Evolutionary conservation across 2,113 vertebrate species (phyloP), one percentile per base, ranked within the genome.

Genomic region (Mirounga angustirostris): DNA sequence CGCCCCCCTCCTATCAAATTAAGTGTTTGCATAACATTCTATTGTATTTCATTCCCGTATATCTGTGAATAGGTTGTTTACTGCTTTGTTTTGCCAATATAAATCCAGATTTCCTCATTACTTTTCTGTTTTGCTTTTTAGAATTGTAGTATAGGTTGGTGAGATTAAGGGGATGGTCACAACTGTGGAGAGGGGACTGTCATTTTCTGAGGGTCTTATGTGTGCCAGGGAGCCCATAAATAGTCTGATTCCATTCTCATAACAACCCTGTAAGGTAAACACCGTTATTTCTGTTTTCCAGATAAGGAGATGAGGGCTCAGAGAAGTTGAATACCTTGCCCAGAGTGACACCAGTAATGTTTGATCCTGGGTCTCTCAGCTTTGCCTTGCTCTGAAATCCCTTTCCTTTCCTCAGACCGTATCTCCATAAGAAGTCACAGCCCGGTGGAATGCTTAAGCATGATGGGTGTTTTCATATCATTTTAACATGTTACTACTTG

Each of bases 1-100:
- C 7, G 46, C 46, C 46, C 46, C 46, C 46, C 46, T 46, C 46
- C 46, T 46, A 46, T 46, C 46, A 46, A 46, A 46, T 46, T 46
- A 52, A 59, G 74, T 74, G 54, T 26, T 30, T 36, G 13, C 28
- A 2, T 56, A 6, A 30, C 24, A 22, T 12, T 24, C 59, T 14
- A 40, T 4, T 30, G 10, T 18, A 12, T 71, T 21, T 54, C 11
- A 11, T 12, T 15, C 7, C 1, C 14, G 26, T 8, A 0, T 61
- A 74, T 87, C 12, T 61, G 26, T 19, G 5, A 24, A 19, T 1
- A 5, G n/a, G 54, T 76, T 13, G 14, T 79, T 79, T 56, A 43
- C 4, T 0, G 22, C 30, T 89, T 46, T 54, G 33, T n/a, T 94
- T 79, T 96, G 54, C 56, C 79, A 3, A 4, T 36, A 71, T 15